Base-by-base conservation (phyloP, 2,113 vertebrate species). In the Galeopterus variegatus region DNA sequence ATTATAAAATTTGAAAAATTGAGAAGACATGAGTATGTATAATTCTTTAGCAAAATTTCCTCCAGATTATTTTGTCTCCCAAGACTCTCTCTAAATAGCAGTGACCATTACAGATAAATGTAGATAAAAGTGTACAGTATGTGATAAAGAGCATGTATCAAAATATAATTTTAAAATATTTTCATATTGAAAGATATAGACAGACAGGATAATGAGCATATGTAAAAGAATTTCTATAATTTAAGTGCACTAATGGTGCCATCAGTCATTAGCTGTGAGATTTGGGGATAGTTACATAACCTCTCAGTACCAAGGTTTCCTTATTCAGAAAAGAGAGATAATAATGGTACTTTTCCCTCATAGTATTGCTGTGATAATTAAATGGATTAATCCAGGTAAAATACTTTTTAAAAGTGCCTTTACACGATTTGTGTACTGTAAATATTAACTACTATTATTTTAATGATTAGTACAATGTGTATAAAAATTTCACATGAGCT, bases 21-120 rank as follows among this genome's bases (percentile, higher is more conserved):
- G 52, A 86, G 13, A 69, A 65, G 60, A 50, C 28, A 52, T 45
- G 10, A 75, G 48, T 36, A 21, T 58, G 62, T 64, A 36, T 58
- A 15, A 95, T 31, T 67, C n/a, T 90, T 77, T 33, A 76, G n/a
- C 52, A 83, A 93, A 91, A 36, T 76, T 85, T 85, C n/a, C 54
- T 21, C 89, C 64, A 67, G n/a, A 23, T 77, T n/a, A 60, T 88
- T 92, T 94, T 64, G 19, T 79, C 76, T 88, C 15, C 70, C 26
- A 17, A 69, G 62, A 80, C 28, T 91, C 62, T 92, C 36, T 77
- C 80, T 95, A 65, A 79, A 28, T 24, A 26, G 23, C 45, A 50
- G 72, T 31, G 31, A 62, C 33, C 33, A 64, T 24, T 41, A 56
- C 6, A 13, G 33, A 45, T n/a, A 65, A 90, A 50, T 21, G 8